Percentiles rank a stretch among this genome's conserved stretches.
Conservation (phyloP, 1,140 invertebrate genomes). For the Telenomus remus region DNA sequence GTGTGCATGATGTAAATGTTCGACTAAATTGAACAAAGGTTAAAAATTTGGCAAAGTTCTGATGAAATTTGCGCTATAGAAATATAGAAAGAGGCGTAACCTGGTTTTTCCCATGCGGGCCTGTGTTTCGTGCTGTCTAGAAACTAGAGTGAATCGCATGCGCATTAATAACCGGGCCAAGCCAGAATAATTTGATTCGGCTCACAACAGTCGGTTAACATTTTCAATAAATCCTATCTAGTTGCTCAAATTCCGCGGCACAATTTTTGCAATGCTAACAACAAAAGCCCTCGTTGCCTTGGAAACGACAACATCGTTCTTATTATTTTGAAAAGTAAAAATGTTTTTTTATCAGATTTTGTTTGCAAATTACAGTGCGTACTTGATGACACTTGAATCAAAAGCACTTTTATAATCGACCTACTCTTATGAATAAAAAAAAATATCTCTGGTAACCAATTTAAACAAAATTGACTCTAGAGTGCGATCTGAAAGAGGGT, state of each 20-base stretch:
- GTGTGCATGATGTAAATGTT: no score
- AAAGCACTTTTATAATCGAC: no score
- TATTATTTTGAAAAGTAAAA: no score
- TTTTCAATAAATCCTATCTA: slow-evolving; percentile 22
- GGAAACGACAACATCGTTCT: no score
- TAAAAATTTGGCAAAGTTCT: slow-evolving; percentile 29
- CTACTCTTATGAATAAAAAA: no score
- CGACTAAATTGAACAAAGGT: slow-evolving; percentile 4
- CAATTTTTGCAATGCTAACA: not conserved
- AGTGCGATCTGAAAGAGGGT: slow-evolving; percentile 28
- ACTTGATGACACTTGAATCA: no score
- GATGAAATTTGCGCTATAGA: slow-evolving; percentile 37
- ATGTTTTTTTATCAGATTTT: not conserved
- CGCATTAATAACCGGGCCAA: slow-evolving; percentile 49
- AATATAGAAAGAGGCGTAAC: slow-evolving; percentile 46
- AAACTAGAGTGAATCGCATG: slow-evolving; percentile 55
- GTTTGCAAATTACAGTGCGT: no score
- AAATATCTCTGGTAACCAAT: slow-evolving; percentile 4
- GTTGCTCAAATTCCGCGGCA: not conserved
- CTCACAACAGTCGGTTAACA: slow-evolving; percentile 31
- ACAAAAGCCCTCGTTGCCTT: no score
- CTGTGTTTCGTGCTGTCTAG: slow-evolving; percentile 41
- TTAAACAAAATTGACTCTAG: slow-evolving; percentile 35
- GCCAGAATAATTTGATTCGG: slow-evolving; percentile 43
- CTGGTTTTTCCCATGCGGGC: slow-evolving; percentile 45